phyloP scores from a whole-genome alignment of 2,888 invertebrate genomes.

The Nymphalis polychloros region DNA sequence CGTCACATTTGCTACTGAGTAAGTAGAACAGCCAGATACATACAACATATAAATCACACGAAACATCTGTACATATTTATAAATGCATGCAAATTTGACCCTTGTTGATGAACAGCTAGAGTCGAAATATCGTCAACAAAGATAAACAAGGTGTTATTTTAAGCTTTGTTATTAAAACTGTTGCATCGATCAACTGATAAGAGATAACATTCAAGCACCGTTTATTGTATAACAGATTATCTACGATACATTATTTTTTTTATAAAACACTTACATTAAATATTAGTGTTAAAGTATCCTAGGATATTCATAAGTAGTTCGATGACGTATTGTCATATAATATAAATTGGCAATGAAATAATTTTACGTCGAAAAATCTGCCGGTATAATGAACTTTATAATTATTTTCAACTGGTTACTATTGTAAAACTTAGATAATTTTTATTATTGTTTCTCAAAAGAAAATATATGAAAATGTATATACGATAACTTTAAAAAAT shows the following conservation, averaged over 20 bases:
- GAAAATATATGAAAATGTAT: too few relatives aligned
- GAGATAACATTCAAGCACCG: constrained; percentile 28
- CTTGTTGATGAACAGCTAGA: constrained; percentile 6
- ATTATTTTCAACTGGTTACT: too few relatives aligned
- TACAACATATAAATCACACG: not conserved
- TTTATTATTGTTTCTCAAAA: too few relatives aligned
- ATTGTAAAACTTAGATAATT: too few relatives aligned
- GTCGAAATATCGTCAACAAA: constrained; percentile 1
- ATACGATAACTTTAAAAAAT: too few relatives aligned
- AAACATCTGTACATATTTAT: not conserved
- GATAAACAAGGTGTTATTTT: not conserved
- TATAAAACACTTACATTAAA: not conserved
- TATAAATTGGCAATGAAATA: too few relatives aligned
- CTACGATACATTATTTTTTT: not conserved
- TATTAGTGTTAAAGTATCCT: not conserved
- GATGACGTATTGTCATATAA: too few relatives aligned
- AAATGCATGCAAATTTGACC: constrained; percentile 11
- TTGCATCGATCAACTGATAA: constrained; percentile 38
- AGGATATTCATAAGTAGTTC: not conserved
- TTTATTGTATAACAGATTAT: constrained; percentile 28
- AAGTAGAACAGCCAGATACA: not conserved
- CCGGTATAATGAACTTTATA: too few relatives aligned
- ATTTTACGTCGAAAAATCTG: too few relatives aligned
- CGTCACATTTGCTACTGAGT: not conserved
- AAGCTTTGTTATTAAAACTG: constrained; percentile 19